Evolutionary conservation across 1,140 invertebrate genomes (phyloP).

Genomic region (Plutomurus gul): DNA sequence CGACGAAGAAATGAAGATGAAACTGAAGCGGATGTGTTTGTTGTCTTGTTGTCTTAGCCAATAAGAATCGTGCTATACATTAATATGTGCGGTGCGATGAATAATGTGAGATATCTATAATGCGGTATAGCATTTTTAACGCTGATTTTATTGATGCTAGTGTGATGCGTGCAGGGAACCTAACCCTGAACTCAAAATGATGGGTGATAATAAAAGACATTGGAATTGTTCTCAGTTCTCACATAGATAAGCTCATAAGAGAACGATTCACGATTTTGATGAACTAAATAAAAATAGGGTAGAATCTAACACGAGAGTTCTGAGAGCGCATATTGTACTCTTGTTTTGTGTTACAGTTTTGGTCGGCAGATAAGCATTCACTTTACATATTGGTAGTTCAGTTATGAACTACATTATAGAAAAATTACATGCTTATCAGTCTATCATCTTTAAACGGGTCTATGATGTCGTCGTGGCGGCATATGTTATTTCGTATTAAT

Average conservation of each 20-base stretch:
- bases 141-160: no score
- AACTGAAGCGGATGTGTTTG: slow-evolving; percentile 10
- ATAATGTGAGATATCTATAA: no score
- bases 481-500: neutral
- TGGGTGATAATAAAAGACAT: neutral
- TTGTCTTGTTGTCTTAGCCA: neutral
- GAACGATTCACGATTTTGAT: slow-evolving; percentile 20
- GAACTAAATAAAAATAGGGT: slow-evolving; percentile 14
- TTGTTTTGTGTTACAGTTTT: no score
- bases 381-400: neutral
- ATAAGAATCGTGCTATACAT: slow-evolving; percentile 12
- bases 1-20: slow-evolving; percentile 2
- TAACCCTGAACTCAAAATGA: slow-evolving; percentile 25
- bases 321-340: no score
- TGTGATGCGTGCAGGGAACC: no score
- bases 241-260: neutral
- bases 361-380: no score
- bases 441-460: no score
- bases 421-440: no score
- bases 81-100: no score
- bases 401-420: neutral
- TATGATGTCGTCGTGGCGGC: no score
- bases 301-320: neutral
- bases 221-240: slow-evolving; percentile 20
- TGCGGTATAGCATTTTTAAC: neutral